Percentiles rank a stretch among this genome's conserved stretches.
Conservation (phyloP, 2,113 vertebrate genomes). For the Tetrao urogallus region DNA sequence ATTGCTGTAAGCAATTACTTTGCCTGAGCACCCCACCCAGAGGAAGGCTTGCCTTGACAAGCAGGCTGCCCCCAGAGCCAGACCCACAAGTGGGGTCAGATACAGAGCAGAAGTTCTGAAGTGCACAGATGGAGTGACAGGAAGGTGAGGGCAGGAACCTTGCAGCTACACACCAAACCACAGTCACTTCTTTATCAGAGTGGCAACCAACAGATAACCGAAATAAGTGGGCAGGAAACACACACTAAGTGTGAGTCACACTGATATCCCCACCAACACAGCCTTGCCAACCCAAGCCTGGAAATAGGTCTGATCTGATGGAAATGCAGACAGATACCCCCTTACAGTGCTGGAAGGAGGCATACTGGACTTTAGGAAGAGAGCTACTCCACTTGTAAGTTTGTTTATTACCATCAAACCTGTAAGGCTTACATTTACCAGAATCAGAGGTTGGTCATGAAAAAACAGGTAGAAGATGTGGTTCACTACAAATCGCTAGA, state of each 20-base stretch:
- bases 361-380: background rate
- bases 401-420: background rate
- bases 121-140: background rate
- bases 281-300: rapidly evolving
- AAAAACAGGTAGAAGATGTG: background rate
- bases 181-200: background rate
- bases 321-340: background rate
- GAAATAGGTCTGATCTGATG: background rate
- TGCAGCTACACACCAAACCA: background rate
- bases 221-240: background rate
- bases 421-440: rapidly evolving
- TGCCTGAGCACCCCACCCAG: background rate
- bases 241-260: rapidly evolving
- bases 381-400: background rate
- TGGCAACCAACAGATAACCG: background rate
- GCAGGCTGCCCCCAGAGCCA: background rate
- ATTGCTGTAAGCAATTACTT: background rate
- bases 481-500: background rate
- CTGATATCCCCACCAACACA: too few species aligned
- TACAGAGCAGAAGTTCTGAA: background rate
- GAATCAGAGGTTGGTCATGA: background rate
- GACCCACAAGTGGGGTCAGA: background rate
- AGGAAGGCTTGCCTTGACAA: background rate
- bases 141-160: background rate
- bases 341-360: background rate